phyloP scores from a whole-genome alignment of 2,113 vertebrate genomes.

The Ptychochromis oligacanthus region DNA sequence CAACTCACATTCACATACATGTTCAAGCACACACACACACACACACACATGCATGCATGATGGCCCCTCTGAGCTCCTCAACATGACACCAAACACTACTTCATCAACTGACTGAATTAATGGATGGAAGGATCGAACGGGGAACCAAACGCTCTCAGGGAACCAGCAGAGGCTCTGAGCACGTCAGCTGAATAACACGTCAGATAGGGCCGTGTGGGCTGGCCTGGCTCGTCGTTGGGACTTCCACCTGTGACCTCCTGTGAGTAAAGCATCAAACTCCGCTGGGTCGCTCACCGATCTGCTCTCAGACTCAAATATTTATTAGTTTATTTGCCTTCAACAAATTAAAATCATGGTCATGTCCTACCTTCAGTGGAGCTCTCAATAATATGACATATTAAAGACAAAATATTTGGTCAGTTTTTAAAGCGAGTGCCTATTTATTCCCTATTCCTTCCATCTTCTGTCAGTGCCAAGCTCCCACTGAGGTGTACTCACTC shows the following conservation, averaged over 20 bases:
- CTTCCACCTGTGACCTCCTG: neutral
- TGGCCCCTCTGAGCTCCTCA: constrained; percentile 12
- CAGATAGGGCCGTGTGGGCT: neutral
- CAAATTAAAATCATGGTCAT: neutral
- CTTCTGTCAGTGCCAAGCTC: neutral
- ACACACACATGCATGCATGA: neutral
- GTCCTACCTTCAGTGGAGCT: neutral
- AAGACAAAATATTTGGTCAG: neutral
- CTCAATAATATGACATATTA: neutral
- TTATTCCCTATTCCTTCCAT: neutral
- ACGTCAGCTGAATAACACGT: neutral
- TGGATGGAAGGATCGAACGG: constrained; percentile 13
- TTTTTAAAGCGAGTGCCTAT: neutral
- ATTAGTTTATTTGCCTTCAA: neutral
- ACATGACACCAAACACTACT: neutral
- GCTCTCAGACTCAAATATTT: neutral
- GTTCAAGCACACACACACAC: neutral
- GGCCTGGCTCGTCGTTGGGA: neutral
- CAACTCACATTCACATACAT: neutral
- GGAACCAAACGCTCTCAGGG: neutral
- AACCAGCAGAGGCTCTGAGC: constrained; percentile 2
- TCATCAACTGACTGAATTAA: constrained; percentile 27
- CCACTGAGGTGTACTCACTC: neutral
- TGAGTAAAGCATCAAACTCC: neutral
- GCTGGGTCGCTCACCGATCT: neutral